Evolutionary conservation across 64 coral and sea anemone genomes (phyloP).

Genomic region (Cladopsammia gracilis): DNA sequence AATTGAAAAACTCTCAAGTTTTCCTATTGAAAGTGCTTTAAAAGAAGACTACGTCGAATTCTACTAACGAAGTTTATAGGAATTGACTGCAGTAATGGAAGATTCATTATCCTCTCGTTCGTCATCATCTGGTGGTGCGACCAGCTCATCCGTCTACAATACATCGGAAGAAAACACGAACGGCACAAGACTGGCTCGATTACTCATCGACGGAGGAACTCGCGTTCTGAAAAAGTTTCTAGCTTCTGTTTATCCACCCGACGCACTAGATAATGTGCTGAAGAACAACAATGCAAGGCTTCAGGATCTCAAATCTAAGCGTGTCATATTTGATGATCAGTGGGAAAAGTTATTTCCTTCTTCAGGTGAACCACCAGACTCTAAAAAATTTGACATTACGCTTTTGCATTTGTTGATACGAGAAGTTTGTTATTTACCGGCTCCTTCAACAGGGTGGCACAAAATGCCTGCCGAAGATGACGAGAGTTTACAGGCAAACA

Average conservation of each 20-base stretch:
- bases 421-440: slow-evolving; percentile 5
- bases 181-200: slow-evolving; percentile 18
- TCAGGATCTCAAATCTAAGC: background rate
- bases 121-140: no score
- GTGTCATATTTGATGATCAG: slow-evolving; percentile 23
- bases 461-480: slow-evolving; percentile 37
- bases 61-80: no score
- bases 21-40: no score
- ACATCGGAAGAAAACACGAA: slow-evolving; percentile 31
- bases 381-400: slow-evolving; percentile 56
- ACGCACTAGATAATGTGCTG: background rate
- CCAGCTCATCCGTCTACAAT: no score
- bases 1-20: no score
- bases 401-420: slow-evolving; percentile 62
- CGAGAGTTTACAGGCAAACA: slow-evolving; percentile 31
- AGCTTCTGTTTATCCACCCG: background rate
- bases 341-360: slow-evolving; percentile 59
- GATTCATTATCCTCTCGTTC: no score
- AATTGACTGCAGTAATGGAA: no score
- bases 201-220: slow-evolving; percentile 48
- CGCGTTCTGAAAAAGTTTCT: slow-evolving; percentile 39
- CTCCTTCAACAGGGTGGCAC: slow-evolving; percentile 54
- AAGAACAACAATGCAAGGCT: background rate
- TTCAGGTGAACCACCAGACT: slow-evolving; percentile 12
- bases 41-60: no score